Conservation (phyloP, 2,888 invertebrate genomes). For the Sphinx pinastri region DNA sequence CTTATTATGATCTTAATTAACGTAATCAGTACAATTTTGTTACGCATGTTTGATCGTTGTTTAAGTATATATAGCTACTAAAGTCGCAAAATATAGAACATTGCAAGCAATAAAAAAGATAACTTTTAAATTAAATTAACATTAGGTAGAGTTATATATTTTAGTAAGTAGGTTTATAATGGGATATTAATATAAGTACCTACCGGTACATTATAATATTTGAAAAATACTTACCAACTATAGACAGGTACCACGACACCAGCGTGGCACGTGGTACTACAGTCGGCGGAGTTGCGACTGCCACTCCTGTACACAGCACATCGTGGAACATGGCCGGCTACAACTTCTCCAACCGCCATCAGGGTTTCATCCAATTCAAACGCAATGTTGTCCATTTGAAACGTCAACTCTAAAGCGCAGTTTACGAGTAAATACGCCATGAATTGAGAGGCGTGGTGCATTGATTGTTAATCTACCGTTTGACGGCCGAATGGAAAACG, state of each 20-base stretch:
- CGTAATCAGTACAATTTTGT: too few species aligned
- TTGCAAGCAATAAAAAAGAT: too few species aligned
- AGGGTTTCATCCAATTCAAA: slow-evolving; percentile 60
- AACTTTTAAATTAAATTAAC: too few species aligned
- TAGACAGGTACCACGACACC: slow-evolving; percentile 45
- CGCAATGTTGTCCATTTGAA: slow-evolving; percentile 67
- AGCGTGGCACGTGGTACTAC: slow-evolving; percentile 30
- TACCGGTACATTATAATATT: background rate
- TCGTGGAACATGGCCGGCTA: slow-evolving; percentile 29
- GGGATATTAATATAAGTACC: too few species aligned
- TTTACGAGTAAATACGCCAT: slow-evolving; percentile 41
- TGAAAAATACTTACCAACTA: slow-evolving; percentile 50
- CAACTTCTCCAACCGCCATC: slow-evolving; percentile 41
- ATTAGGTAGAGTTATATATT: too few species aligned
- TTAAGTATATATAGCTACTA: too few species aligned
- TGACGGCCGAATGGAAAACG: slow-evolving; percentile 54
- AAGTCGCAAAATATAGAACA: too few species aligned
- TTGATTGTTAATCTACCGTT: slow-evolving; percentile 60
- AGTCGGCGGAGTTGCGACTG: background rate
- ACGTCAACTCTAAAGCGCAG: slow-evolving; percentile 31
- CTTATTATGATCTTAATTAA: too few species aligned
- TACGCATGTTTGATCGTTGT: too few species aligned
- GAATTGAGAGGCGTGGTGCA: slow-evolving; percentile 45
- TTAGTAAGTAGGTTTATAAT: too few species aligned
- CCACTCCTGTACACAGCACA: slow-evolving; percentile 48